phyloP scores from a whole-genome alignment of 2,797 vertebrate species.

The Danio albolineatus region DNA sequence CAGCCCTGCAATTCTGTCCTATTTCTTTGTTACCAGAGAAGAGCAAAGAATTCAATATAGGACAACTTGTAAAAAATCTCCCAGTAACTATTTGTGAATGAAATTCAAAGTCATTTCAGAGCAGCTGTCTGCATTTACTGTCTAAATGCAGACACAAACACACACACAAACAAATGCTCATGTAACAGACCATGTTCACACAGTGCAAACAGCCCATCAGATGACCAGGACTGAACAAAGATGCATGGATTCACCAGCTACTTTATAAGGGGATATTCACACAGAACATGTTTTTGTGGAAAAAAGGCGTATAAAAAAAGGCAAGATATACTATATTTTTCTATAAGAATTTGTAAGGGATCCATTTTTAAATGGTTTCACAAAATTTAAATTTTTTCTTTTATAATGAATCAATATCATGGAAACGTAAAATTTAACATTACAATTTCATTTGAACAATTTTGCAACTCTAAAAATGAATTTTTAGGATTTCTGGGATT shows the following conservation, averaged over 20 bases:
- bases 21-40: conserved; percentile 19
- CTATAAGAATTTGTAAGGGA: too few species aligned
- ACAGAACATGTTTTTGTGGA: too few species aligned
- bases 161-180: neutral
- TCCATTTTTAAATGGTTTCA: too few species aligned
- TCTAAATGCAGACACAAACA: neutral
- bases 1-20: conserved; percentile 11
- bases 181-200: conserved; percentile 22
- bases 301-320: too few species aligned
- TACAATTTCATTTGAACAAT: too few species aligned
- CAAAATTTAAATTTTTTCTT: too few species aligned
- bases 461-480: too few species aligned
- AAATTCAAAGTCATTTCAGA: conserved; percentile 22
- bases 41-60: neutral
- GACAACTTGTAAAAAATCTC: conserved; percentile 14
- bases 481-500: too few species aligned
- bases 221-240: neutral
- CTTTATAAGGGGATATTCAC: neutral
- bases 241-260: neutral
- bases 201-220: conserved; percentile 19
- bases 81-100: conserved; percentile 6
- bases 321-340: too few species aligned
- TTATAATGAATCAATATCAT: too few species aligned
- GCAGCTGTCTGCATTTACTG: conserved; percentile 6
- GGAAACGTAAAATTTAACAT: too few species aligned